Evolutionary conservation across 2,113 vertebrate species (phyloP), one percentile per base, ranked within the genome.

Genomic region (Cichladusa arquata): DNA sequence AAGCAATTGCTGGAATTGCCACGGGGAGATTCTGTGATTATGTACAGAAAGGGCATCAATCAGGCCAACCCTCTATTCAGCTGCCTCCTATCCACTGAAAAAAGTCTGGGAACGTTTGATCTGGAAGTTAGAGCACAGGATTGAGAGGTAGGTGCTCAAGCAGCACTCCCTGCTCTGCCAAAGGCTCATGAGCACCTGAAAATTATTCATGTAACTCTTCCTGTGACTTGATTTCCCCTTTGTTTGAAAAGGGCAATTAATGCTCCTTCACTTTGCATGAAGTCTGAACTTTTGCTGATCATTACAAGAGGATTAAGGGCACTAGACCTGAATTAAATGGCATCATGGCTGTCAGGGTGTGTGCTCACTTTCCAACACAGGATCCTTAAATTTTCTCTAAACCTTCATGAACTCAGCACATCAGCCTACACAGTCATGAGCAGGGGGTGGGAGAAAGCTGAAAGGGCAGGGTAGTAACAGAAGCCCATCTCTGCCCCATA

Each of bases 1-100:
- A 94, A 96, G 96, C 93, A 96, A 92, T 86, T 96, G 93, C 94
- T 96, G 93, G 88, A 93, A 96, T 90, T 96, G 93, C 95, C 96
- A 97, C 90, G 53, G 94, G 96, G 90, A 93, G 94, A 95, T 90
- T 95, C 90, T 92, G 90, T 92, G 94, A 96, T 95, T 96, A 94
- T 95, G 92, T 94, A 87, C 88, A 95, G 93, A 93, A 96, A 92
- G 82, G 90, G 96, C 94, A 96, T 95, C 94, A 96, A 92, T 95
- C 88, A 96, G 93, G 93, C 93, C 86, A 95, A 88, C 56, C 94
- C 90, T 93, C 85, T 90, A 92, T 88, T 96, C 92, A 94, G 93
- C 88, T 93, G 94, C 86, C 90, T 96, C 93, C 72, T 82, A 96
- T 92, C 95, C 92, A 95, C 40, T 88, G 93, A 94, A 93, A 92